Conservation (phyloP, 2,797 vertebrate species). For the Labroides dimidiatus region DNA sequence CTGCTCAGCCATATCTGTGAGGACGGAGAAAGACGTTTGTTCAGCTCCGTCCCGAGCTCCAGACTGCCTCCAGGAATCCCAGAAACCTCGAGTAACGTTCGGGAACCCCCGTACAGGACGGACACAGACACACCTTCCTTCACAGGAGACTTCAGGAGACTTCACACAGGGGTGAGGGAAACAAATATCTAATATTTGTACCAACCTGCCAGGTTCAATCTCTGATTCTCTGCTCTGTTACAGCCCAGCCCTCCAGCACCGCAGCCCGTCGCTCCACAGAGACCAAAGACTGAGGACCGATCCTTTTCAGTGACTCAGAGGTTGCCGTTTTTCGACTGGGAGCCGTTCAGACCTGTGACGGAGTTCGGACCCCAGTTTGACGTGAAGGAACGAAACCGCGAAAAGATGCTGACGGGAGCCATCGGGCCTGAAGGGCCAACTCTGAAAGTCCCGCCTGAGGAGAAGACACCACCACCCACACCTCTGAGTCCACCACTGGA, state of each 20-base stretch:
- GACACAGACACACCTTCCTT: constrained; percentile 61
- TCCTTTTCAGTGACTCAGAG: constrained; percentile 49
- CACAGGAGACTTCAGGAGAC: constrained; percentile 59
- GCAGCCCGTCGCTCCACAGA: not conserved
- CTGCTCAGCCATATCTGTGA: constrained; percentile 87
- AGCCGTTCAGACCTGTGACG: constrained; percentile 64
- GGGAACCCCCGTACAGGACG: constrained; percentile 45
- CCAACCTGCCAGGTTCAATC: not conserved
- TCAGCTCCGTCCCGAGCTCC: constrained; percentile 70
- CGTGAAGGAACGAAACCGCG: constrained; percentile 16
- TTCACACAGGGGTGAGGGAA: constrained; percentile 65
- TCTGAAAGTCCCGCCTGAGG: constrained; percentile 1
- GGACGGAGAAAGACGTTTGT: constrained; percentile 64
- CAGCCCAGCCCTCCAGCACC: constrained; percentile 64
- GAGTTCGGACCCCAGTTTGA: constrained; percentile 55
- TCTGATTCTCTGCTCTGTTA: not conserved
- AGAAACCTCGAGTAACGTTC: constrained; percentile 28
- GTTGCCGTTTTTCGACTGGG: constrained; percentile 55
- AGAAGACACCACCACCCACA: not conserved
- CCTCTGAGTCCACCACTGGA: constrained; percentile 11
- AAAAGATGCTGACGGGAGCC: constrained; percentile 12
- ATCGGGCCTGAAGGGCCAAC: constrained; percentile 37
- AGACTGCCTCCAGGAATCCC: constrained; percentile 65
- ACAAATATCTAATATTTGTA: not conserved
- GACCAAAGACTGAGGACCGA: constrained; percentile 28